Base-by-base conservation (phyloP, 2,797 vertebrate species). In the Sciaenops ocellatus region DNA sequence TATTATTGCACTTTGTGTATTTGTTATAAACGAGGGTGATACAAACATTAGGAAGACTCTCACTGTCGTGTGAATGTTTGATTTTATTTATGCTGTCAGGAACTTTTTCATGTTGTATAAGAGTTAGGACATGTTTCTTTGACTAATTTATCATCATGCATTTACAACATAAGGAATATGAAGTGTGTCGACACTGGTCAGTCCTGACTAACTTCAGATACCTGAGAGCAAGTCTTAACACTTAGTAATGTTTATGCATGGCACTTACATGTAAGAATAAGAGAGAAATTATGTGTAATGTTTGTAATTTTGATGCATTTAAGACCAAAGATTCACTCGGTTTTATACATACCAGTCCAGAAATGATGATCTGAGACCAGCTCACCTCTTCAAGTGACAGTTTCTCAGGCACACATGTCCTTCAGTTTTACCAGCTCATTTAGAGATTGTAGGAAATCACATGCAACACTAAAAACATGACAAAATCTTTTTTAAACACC, bases 341-440 rank as follows among this genome's bases (percentile, higher is more conserved):
- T 55, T 52, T 48, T 41, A 47, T n/a, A 11, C 68, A 65, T 54
- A 61, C 30, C 1, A 6, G 20, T 15, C 46, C 24, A 65, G 41
- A 22, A 72, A 51, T 44, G 28, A 17, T 69, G 20, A 73, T 44
- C 47, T 80, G 42, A 80, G 2, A 65, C 11, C 56, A 64, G 20
- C 13, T 65, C 34, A 56, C 3, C 38, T 55, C 51, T 28, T 73
- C 13, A 26, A 55, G 34, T 62, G 38, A 65, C 22, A 24, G 41
- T 51, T 15, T 63, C 24, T 57, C 34, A 11, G 52, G 1, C 7
- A 52, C 41, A 60, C 18, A 12, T 34, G 26, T 54, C 18, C 4
- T 9, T 47, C 8, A 8, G 34, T 9, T 38, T 38, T 8, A 34
- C 34, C 7, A 34, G 8, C 34, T 34, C 3, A 17, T 66, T 41